phyloP scores from a whole-genome alignment of 2,113 vertebrate genomes.

The Eurypyga helias region DNA sequence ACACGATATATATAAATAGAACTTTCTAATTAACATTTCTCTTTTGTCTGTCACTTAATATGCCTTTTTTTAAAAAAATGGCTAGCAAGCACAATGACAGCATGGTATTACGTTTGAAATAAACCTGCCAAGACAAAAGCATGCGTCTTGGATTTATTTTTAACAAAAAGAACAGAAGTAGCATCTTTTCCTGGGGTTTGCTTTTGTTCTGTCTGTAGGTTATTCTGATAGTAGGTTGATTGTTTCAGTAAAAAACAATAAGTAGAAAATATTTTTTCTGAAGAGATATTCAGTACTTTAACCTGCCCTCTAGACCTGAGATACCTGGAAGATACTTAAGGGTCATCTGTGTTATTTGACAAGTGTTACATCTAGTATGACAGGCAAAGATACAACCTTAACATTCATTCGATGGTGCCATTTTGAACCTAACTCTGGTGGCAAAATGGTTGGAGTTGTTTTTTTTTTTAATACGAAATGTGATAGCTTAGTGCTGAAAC shows the following conservation, averaged over 20 bases:
- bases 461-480: slow-evolving; percentile 80
- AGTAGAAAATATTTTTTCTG: slow-evolving; percentile 78
- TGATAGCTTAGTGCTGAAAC: slow-evolving; percentile 82
- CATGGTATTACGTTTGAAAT: slow-evolving; percentile 10
- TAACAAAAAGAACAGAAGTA: slow-evolving; percentile 32
- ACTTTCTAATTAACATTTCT: slow-evolving; percentile 59
- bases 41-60: slow-evolving; percentile 58
- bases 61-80: neutral
- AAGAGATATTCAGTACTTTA: slow-evolving; percentile 79
- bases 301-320: slow-evolving; percentile 83
- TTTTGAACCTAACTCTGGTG: slow-evolving; percentile 84
- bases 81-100: slow-evolving; percentile 21
- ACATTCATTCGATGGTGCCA: slow-evolving; percentile 83
- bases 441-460: slow-evolving; percentile 79
- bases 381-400: slow-evolving; percentile 87
- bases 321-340: slow-evolving; percentile 79
- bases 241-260: slow-evolving; percentile 87
- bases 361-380: slow-evolving; percentile 79
- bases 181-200: neutral
- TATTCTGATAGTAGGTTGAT: slow-evolving; percentile 78
- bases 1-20: slow-evolving; percentile 26
- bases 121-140: slow-evolving; percentile 58
- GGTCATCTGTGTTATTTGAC: slow-evolving; percentile 87
- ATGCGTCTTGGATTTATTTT: slow-evolving; percentile 37
- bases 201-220: slow-evolving; percentile 80